Evolutionary conservation across 37 sponge, comb jelly and placozoan genomes (phyloP), one percentile per base, ranked within the genome.

Genomic region (Tethya wilhelma): DNA sequence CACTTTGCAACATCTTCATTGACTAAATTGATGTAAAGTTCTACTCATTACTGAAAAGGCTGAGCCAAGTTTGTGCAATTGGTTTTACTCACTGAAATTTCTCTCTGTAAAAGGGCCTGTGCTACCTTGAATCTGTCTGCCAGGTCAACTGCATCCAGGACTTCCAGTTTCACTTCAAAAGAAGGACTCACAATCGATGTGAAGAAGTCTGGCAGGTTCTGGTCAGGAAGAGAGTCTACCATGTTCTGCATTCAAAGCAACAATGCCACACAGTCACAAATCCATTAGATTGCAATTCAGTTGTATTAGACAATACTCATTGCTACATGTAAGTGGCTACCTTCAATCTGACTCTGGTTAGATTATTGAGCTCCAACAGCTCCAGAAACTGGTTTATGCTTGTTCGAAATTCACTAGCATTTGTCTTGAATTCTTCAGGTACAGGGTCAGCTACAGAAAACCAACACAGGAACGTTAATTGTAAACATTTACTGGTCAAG

Each of bases 161-260:
- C 86, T 32, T 79, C 63, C 46, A 93, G 74, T 72, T 84, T 73
- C 77, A 88, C 93, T 44, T 84, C 79, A 65, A 84, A 88, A 25
- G 90, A 88, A 14, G 75, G 46, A 49, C 59, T 79, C n/a, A 85
- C 73, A 32, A 93, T 42, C 1, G 90, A 81, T n/a, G 90, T 84
- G 49, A 93, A 63, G 41, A 88, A 12, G 67, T 93, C 93, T 20
- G 93, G 93, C 20, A 93, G 90, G 12, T 58, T 60, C 17, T 93
- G 73, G 38, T 77, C 90, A 12, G 93, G 86, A 39, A 93, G 55
- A 6, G 84, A 79, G 44, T 42, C 59, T 44, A 93, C 60, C 26
- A 88, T 37, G 4, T 32, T 66, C 93, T 93, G 62, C 0, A 69
- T 28, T 8, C 44, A 28, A 8, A 31, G 8, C 8, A 67, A 37